Evolutionary conservation across 2,113 vertebrate genomes (phyloP), one percentile per base, ranked within the genome.

Genomic region (Otolemur garnettii): DNA sequence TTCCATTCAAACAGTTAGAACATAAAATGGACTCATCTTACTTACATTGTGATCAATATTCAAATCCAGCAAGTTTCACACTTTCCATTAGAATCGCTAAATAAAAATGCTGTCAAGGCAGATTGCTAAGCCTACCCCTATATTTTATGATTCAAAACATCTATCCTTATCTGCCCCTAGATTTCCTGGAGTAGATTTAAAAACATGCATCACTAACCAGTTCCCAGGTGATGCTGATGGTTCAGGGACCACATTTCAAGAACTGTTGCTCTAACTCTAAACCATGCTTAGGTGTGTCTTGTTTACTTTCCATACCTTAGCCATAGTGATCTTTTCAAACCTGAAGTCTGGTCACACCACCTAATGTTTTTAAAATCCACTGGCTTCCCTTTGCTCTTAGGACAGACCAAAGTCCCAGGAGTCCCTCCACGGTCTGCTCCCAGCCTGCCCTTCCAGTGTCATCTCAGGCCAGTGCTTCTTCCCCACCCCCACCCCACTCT

Each of bases 281-380:
- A 30, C 53, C 24, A 17, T 77, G 60, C 87, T 55, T 78, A 14
- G 21, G 42, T 60, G 5, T 62, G 87, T 94, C 38, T 1, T 35
- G 22, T 45, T 96, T 75, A 33, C 91, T 79, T 69, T 64, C 38
- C 68, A 71, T 38, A 38, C 71, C 33, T 77, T 30, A 84, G 66
- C 91, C 85, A 74, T 13, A 66, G 75, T 53, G 38, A 35, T 83
- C 69, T 94, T 91, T 92, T 91, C 79, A 79, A 26, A 80, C 55
- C 18, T 2, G 57, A 87, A 60, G 50, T 81, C 72, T 79, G 4
- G 35, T 74, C 57, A 7, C 35, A 28, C 72, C 55, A 60, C 33
- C 42, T 38, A 57, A 15, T 45, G 17, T 11, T 60, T 78, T 77
- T 77, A 60, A 88, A 69, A 55, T 55, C n/a, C 11, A 30, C 33